Conservation (phyloP, 2,888 invertebrate species). For the Chymomyza caudatula region DNA sequence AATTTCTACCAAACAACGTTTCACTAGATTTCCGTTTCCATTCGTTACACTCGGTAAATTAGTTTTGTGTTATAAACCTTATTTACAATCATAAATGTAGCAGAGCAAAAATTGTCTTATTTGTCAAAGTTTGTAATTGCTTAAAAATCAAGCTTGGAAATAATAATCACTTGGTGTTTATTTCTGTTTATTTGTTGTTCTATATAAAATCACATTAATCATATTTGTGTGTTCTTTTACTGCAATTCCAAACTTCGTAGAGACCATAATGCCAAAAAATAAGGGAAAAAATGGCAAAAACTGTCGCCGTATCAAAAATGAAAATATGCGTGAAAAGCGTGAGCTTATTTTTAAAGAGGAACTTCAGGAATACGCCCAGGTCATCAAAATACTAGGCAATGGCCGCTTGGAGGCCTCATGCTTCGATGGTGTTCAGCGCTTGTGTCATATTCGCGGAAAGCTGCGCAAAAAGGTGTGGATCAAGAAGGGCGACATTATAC, state of each 20-base stretch:
- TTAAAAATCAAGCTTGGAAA: too few species aligned
- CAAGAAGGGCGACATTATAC: slow-evolving; percentile 98
- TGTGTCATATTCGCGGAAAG: slow-evolving; percentile 99
- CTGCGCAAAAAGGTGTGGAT: slow-evolving; percentile 98
- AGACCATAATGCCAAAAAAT: slow-evolving; percentile 80
- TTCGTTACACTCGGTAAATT: too few species aligned
- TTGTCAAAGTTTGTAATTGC: slow-evolving; percentile 68
- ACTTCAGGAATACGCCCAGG: slow-evolving; percentile 99
- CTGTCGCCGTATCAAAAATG: slow-evolving; percentile 99
- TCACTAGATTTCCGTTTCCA: too few species aligned
- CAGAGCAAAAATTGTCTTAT: slow-evolving; percentile 69
- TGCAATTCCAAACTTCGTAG: slow-evolving; percentile 11
- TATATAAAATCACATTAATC: too few species aligned
- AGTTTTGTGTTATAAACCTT: too few species aligned
- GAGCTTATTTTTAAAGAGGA: slow-evolving; percentile 99
- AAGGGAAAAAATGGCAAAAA: slow-evolving; percentile 99
- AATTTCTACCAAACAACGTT: too few species aligned
- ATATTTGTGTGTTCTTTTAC: neutral
- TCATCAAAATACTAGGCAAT: slow-evolving; percentile 99
- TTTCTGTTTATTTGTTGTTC: neutral
- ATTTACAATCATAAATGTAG: too few species aligned
- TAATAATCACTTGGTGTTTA: neutral
- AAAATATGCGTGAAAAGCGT: slow-evolving; percentile 99
- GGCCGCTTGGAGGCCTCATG: slow-evolving; percentile 99
- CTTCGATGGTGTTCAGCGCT: slow-evolving; percentile 98